Evolutionary conservation across 1,140 invertebrate genomes (phyloP).

Genomic region (Halesus radiatus): DNA sequence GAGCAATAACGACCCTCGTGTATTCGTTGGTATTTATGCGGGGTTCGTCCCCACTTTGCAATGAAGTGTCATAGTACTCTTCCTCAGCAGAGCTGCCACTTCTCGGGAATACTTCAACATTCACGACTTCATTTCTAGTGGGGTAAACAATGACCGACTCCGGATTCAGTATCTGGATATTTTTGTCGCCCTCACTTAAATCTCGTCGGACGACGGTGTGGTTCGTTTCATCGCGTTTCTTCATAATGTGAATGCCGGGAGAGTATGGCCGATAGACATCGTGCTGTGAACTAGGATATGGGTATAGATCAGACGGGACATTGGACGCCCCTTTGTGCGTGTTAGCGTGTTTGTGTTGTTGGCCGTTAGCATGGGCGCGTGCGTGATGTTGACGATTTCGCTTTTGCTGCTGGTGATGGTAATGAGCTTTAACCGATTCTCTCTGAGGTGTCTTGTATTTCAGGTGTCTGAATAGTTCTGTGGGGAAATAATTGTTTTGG

Average conservation of each 20-base stretch:
- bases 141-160: slow-evolving; percentile 53
- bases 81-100: neutral
- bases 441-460: slow-evolving; percentile 53
- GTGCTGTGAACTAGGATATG: slow-evolving; percentile 59
- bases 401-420: slow-evolving; percentile 14
- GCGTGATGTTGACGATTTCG: slow-evolving; percentile 58
- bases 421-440: neutral
- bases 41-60: neutral
- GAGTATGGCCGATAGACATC: slow-evolving; percentile 13
- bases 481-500: slow-evolving; percentile 61
- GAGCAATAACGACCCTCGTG: slow-evolving; percentile 14
- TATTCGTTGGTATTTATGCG: slow-evolving; percentile 7
- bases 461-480: slow-evolving; percentile 59
- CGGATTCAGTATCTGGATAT: slow-evolving; percentile 63
- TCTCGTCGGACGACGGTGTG: slow-evolving; percentile 58
- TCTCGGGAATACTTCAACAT: slow-evolving; percentile 52
- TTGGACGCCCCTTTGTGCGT: too few relatives aligned
- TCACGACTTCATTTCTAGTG: slow-evolving; percentile 37
- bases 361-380: slow-evolving; percentile 39
- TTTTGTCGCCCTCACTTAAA: slow-evolving; percentile 59
- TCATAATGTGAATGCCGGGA: slow-evolving; percentile 4
- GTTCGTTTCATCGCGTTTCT: slow-evolving; percentile 6
- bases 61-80: neutral
- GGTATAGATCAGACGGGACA: slow-evolving; percentile 60
- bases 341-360: too few relatives aligned